These are phyloP conservation scores for Agriotes lineatus DNA, from an alignment of 2,888 invertebrate species.

Conservation along the genomic window DNA sequence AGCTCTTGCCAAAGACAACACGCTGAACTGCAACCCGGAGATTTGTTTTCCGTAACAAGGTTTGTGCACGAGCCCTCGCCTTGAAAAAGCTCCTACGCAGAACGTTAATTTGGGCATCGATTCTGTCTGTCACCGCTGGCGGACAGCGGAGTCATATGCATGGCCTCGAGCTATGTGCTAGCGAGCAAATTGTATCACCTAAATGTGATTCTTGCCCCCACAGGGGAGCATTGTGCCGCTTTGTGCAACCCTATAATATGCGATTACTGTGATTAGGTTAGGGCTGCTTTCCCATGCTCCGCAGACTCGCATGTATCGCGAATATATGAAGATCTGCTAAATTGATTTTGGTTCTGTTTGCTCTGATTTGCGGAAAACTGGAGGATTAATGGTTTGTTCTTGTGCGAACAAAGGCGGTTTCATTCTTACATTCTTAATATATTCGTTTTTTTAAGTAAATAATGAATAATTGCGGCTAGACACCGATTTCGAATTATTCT, in stretches of 20 bases:
- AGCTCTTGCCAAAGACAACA: too few species aligned
- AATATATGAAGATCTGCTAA: constrained; percentile 36
- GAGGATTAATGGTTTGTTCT: too few species aligned
- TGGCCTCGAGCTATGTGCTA: constrained; percentile 50
- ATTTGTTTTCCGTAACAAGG: too few species aligned
- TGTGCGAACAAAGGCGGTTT: too few species aligned
- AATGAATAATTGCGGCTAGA: too few species aligned
- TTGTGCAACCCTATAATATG: constrained; percentile 62
- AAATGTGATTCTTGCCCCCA: constrained; percentile 58
- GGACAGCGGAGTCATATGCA: constrained; percentile 44
- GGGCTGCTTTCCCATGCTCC: constrained; percentile 59
- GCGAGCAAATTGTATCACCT: constrained; percentile 58
- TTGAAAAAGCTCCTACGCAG: too few species aligned
- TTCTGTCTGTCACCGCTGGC: constrained; percentile 21
- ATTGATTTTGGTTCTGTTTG: constrained; percentile 25
- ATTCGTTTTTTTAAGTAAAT: too few species aligned
- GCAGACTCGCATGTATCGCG: constrained; percentile 49
- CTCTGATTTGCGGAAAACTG: not conserved
- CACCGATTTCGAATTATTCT: too few species aligned
- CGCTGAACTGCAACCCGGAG: too few species aligned
- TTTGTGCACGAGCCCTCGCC: too few species aligned
- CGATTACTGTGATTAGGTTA: constrained; percentile 64
- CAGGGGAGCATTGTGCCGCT: constrained; percentile 54
- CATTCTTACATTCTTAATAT: too few species aligned
- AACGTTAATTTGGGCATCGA: constrained; percentile 12